These are phyloP conservation scores for Petrocephalus microphthalmus DNA, from an alignment of 2,113 vertebrate genomes.

Conservation along the genomic window DNA sequence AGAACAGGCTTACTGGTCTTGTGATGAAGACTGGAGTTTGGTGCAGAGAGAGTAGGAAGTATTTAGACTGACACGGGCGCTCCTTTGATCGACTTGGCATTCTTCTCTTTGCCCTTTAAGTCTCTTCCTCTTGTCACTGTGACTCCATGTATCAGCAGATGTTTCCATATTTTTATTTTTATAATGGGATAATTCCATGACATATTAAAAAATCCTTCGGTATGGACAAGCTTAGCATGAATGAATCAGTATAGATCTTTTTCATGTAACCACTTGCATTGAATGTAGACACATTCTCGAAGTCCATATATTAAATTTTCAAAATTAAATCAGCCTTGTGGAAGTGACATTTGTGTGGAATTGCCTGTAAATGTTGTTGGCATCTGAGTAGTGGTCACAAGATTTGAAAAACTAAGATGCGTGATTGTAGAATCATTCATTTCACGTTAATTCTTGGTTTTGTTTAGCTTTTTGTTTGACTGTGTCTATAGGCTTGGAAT, in stretches of 20 bases:
- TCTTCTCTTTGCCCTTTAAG: neutral
- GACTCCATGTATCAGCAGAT: neutral
- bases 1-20: constrained; percentile 26
- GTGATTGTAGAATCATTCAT: neutral
- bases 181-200: neutral
- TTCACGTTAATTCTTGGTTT: neutral
- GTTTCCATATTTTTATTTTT: neutral
- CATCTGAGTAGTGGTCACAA: neutral
- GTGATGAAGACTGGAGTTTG: constrained; percentile 19
- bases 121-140: neutral
- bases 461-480: neutral
- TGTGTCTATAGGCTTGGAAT: neutral
- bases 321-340: neutral
- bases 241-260: neutral
- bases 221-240: neutral
- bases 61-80: neutral
- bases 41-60: neutral
- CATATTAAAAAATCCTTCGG: neutral
- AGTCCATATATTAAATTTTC: neutral
- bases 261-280: neutral
- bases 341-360: neutral
- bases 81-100: too few relatives aligned
- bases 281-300: neutral
- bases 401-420: neutral
- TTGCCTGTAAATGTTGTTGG: neutral